Evolutionary conservation across 2,797 vertebrate species (phyloP).

Genomic region (Microcaecilia unicolor): DNA sequence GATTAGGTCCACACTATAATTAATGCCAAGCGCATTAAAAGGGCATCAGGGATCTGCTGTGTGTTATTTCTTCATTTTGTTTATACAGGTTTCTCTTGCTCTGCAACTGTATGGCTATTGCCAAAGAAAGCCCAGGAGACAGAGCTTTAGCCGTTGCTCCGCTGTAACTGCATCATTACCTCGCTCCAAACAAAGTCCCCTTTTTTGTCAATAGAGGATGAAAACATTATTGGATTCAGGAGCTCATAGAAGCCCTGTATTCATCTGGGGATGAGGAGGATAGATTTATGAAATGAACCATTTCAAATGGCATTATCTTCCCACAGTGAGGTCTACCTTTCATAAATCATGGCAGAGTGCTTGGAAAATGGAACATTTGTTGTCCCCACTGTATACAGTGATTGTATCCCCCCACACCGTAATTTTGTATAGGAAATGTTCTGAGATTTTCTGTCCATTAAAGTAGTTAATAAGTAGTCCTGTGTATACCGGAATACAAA

Average conservation of each 20-base stretch:
- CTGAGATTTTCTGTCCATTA: no score
- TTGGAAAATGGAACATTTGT: slow-evolving; percentile 76
- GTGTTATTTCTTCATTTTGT: slow-evolving; percentile 71
- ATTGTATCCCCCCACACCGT: slow-evolving; percentile 31
- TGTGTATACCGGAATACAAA: no score
- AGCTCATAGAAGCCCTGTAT: slow-evolving; percentile 55
- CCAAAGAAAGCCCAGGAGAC: slow-evolving; percentile 66
- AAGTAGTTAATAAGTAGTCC: no score
- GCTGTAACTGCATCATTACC: slow-evolving; percentile 81
- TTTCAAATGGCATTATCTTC: slow-evolving; percentile 93
- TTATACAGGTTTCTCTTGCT: slow-evolving; percentile 55
- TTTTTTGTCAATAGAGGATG: slow-evolving; percentile 71
- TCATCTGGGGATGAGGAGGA: slow-evolving; percentile 52
- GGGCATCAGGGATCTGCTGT: slow-evolving; percentile 55
- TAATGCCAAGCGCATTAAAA: slow-evolving; percentile 52
- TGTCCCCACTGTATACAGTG: slow-evolving; percentile 47
- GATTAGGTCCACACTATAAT: slow-evolving; percentile 43
- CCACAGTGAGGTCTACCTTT: slow-evolving; percentile 86
- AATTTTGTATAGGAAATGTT: slow-evolving; percentile 5
- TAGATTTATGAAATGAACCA: slow-evolving; percentile 98
- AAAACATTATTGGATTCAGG: slow-evolving; percentile 72
- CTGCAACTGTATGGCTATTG: slow-evolving; percentile 55
- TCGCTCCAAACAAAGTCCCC: slow-evolving; percentile 59
- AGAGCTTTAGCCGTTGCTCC: slow-evolving; percentile 59
- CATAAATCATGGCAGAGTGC: slow-evolving; percentile 83